Evolutionary conservation across 2,113 vertebrate species (phyloP), one percentile per base, ranked within the genome.

Genomic region (Microtus oregoni): DNA sequence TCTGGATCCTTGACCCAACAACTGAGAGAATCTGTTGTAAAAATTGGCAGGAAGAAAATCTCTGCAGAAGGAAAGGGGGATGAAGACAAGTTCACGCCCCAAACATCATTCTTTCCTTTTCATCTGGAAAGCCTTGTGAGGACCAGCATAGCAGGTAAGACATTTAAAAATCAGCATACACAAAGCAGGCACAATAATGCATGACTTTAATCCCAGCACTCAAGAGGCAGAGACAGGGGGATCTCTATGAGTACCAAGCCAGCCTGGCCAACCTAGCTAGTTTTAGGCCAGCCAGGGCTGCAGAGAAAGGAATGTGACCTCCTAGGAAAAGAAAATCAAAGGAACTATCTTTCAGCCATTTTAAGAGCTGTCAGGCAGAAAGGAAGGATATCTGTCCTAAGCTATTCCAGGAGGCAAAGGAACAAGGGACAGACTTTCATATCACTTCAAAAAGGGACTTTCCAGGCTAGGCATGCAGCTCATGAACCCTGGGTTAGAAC

Each of bases 41-140:
- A 90, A 92, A 61, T 3, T 22, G 65, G 76, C 93, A 97, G 85
- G 82, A 92, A 91, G 24, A 50, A 50, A 63, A 58, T 17, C 38
- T 75, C 76, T 52, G 67, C 13, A 2, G 81, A 32, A 73, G 73
- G 61, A 91, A 47, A 55, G 28, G 67, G 61, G 9, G 10, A 30
- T 1, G 63, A 50, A 65, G 88, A 38, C 32, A 28, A 70, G 19
- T 44, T 41, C 24, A 9, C 32, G 82, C 24, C 47, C 2, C 1
- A 28, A 30, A 63, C 65, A 41, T 63, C 22, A 1, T 61, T 72
- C 82, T 65, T 41, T n/a, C 79, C 35, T 3, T 26, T 24, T 28
- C 38, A 6, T 7, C 1, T 9, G 15, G 14, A 30, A 32, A 68
- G n/a, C 13, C 0, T 28, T 24, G 82, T 63, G 6, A 3, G 0